Base-by-base conservation (phyloP, 2,797 vertebrate genomes). In the Onychomys leucogaster region DNA sequence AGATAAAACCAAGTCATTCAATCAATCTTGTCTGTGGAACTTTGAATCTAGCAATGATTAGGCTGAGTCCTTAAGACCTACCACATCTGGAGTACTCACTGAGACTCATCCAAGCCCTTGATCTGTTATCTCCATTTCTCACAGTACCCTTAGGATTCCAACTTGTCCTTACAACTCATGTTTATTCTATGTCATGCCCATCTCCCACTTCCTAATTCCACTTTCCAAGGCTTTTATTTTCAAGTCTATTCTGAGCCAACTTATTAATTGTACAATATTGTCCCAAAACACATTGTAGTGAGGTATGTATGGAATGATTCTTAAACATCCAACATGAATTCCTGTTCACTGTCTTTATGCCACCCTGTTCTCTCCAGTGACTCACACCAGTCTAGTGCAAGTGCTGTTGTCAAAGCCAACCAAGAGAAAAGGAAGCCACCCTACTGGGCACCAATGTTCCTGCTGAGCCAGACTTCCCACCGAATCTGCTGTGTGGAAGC, bases 171-270 rank as follows among this genome's bases (percentile, higher is more conserved):
- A 61, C 59, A 77, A 37, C 32, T 37, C 65, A 12, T 46, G 25
- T n/a, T 55, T 89, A 80, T 85, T 61, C 43, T 87, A 3, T 81
- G 57, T 59, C 55, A 80, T 2, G 10, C 11, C 13, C 19, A 65
- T 46, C 11, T 91, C 41, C 59, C 5, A 13, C 27, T 77, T 93
- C 71, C 76, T 76, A 76, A 89, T 80, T 52, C 43, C 14, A 57
- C 27, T 76, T 94, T 93, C 80, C 43, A 86, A 90, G 91, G 94
- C 29, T 81, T 90, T 67, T 73, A 71, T 61, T 84, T 84, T 52
- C n/a, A 67, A 94, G 71, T 61, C 75, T 89, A 11, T 63, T 69
- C 37, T 21, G 78, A 94, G 32, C 32, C 4, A 10, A 61, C 46
- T 91, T 96, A 76, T 69, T 59, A 92, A 49, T 49, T 89, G 71